Conservation (phyloP, 2,113 vertebrate genomes). For the Tetraodon nigroviridis region DNA sequence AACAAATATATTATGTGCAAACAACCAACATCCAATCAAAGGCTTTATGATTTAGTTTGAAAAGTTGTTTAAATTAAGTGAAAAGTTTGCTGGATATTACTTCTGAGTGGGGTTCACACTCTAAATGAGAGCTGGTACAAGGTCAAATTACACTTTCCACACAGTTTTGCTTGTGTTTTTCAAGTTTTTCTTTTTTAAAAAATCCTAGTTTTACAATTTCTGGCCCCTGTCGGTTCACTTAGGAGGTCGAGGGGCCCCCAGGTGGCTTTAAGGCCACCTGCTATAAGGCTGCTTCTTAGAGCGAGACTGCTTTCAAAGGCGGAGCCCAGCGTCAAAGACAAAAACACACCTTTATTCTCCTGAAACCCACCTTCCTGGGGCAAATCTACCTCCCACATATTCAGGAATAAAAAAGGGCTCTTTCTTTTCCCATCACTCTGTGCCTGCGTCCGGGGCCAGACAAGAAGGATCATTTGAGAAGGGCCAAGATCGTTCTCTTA, state of each 20-base stretch:
- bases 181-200: neutral
- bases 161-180: conserved; percentile 52
- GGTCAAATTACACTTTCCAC: conserved; percentile 26
- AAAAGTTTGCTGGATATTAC: conserved; percentile 85
- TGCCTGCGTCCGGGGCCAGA: conserved; percentile 39
- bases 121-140: no score
- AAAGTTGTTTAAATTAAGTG: conserved; percentile 61
- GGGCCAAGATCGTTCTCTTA: conserved; percentile 66
- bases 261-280: conserved; percentile 79
- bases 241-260: conserved; percentile 63
- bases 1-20: conserved; percentile 65
- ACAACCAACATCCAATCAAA: conserved; percentile 66
- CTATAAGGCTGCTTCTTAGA: conserved; percentile 72
- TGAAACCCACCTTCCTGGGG: conserved; percentile 75
- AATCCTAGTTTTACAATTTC: conserved; percentile 38
- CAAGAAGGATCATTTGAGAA: conserved; percentile 77
- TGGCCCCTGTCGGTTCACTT: conserved; percentile 54
- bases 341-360: conserved; percentile 81
- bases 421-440: conserved; percentile 73
- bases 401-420: conserved; percentile 66
- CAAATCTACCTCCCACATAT: conserved; percentile 79
- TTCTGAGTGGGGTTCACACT: neutral
- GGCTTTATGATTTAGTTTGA: conserved; percentile 71
- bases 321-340: conserved; percentile 68
- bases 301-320: conserved; percentile 75